Evolutionary conservation across 2,797 vertebrate species (phyloP), one percentile per base, ranked within the genome.

Genomic region (Staurois parvus): DNA sequence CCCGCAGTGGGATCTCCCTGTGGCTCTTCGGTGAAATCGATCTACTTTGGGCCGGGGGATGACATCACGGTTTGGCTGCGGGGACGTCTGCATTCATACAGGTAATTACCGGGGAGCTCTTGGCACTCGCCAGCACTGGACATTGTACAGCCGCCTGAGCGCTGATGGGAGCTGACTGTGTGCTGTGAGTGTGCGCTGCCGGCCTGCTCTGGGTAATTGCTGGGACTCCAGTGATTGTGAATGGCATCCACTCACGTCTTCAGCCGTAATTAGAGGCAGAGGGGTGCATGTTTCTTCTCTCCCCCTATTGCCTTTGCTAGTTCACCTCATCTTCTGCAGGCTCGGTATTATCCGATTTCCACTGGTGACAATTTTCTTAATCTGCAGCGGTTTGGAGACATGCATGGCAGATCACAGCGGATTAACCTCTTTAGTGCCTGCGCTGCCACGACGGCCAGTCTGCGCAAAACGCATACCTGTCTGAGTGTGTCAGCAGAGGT

Each of bases 351-450:
- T 86, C 85, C 82, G 74, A 82, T 86, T 86, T 86, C 85, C 79
- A 86, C 52, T 82, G 70, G 73, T 86, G 85, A 86, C 79, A 86
- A 82, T 86, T 86, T 86, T 77, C 73, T 66, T 86, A 82, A 86
- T 86, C 79, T 73, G 21, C 34, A 72, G 79, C 40, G 28, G 74
- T 77, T 77, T 64, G 64, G 48, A 48, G 67, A 78, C 76, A 74
- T 86, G 81, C 59, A 82, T 78, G 77, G 66, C 81, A 26, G 74
- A 72, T 81, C 84, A 81, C 64, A 32, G 66, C 24, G 79, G 85
- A 86, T 86, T 86, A 86, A 86, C 85, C 85, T 82, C 79, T 77
- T 24, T 42, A 64, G 73, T 52, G 48, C 30, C 64, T 86, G 73
- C 52, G 28, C 42, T 10, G 21, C 45, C 77, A 76, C 56, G 78